Base-by-base conservation (phyloP, 2,888 invertebrate genomes). In the Tenthredo distinguenda region DNA sequence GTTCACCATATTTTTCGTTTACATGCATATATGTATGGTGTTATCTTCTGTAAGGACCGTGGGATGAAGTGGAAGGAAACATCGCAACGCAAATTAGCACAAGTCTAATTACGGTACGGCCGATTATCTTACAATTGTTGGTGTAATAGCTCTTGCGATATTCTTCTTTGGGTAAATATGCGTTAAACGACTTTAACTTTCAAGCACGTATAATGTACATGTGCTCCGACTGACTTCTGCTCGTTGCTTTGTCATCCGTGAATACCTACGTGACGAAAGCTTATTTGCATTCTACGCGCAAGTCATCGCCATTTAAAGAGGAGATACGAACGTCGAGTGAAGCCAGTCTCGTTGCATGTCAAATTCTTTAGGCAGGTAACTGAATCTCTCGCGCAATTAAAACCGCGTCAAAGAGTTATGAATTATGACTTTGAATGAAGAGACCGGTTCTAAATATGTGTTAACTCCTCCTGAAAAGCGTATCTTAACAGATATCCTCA, bases 241-340 rank as follows among this genome's bases (percentile, higher is more conserved):
- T 40, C 62, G 58, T 40, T 62, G 81, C 81, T 50, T 81, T 81
- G 81, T 81, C 81, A 58, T 62, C 62, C 62, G 62, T 81, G 62
- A 50, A 81, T 81, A 81, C 21, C 58, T 40, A 58, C 81, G 81
- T 40, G 81, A 81, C 50, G 81, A 81, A 81, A 81, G 81, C 81
- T 40, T 81, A 81, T 62, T 81, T 81, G 81, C 81, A 81, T 81
- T 62, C 31, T 62, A 62, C 37, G 26, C 37, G 58, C 58, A 58
- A 81, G 81, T 62, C 81, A 81, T 81, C 37, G 58, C 62, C 81
- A 62, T 81, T 81, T 81, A 81, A 58, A 81, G 62, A 37, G 37
- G 9, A 62, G 62, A 37, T 18, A 62, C 37, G 55, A 77, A 77
- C 34, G 31, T 34, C 18, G 37, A 26, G 40, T 62, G 12, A 21